Percentiles rank a stretch among this genome's conserved stretches.
Evolutionary conservation across 2,888 invertebrate genomes (phyloP).

Genomic region (Archips xylosteana): DNA sequence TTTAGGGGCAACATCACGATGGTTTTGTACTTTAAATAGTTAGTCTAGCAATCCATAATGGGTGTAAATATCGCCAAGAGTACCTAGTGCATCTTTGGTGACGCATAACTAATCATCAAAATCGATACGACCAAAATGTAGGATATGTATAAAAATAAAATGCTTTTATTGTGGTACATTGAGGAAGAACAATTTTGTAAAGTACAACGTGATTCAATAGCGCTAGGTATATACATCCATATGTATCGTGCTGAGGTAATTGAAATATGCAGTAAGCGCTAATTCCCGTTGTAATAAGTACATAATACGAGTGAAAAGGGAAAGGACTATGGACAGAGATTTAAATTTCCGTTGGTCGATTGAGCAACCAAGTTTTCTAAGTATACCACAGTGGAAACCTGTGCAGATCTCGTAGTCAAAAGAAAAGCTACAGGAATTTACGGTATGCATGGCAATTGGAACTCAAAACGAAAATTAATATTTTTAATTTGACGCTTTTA

Average conservation of each 20-base stretch:
- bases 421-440: neutral
- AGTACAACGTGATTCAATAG: too few species aligned
- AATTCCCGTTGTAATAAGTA: too few species aligned
- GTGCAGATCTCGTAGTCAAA: too few species aligned
- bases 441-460: neutral
- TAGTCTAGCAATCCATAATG: constrained; percentile 17
- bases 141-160: neutral
- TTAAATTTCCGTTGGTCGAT: too few species aligned
- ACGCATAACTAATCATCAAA: neutral
- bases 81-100: neutral
- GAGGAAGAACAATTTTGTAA: too few species aligned
- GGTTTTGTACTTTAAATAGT: constrained; percentile 36
- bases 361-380: too few species aligned
- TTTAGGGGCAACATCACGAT: constrained; percentile 11
- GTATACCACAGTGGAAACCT: too few species aligned
- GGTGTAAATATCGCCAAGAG: neutral
- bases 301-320: too few species aligned
- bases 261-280: too few species aligned
- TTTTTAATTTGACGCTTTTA: neutral
- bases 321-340: neutral
- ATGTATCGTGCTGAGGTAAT: too few species aligned
- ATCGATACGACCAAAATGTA: neutral
- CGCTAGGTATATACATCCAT: too few species aligned
- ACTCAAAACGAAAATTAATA: neutral
- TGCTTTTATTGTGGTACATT: too few species aligned